Base-by-base conservation (phyloP, 2,113 vertebrate species). In the Channa argus region DNA sequence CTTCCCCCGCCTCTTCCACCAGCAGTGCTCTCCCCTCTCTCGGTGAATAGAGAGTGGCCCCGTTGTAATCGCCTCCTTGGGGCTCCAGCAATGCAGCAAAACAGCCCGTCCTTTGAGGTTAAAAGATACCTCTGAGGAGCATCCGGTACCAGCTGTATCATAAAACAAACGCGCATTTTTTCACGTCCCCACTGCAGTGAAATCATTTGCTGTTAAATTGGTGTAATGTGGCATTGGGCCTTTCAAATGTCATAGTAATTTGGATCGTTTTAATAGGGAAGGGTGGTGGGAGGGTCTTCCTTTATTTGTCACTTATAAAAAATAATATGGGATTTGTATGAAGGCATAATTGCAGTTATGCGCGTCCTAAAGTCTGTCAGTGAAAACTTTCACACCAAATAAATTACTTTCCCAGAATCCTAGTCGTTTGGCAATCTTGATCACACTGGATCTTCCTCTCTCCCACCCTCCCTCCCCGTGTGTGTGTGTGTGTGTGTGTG, bases 21-120 rank as follows among this genome's bases (percentile, higher is more conserved):
- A 73, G 63, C 78, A 68, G 63, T 74, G 45, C 77, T 68, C 73
- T 72, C 63, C 50, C 59, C 68, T 79, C 78, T 80, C 76, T 72
- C 70, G 63, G 69, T 80, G 83, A 79, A 71, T 53, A 56, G 77
- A 75, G 79, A 77, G 72, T 84, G 80, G 74, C 82, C 84, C 76
- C 11, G 63, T 15, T 67, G 63, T 52, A 68, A 71, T 3, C 73
- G 77, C 80, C 72, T 80, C 77, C 49, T 36, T 65, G 72, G 73
- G 77, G 70, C 44, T 82, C 59, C 63, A 68, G 77, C 74, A 71
- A 63, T 81, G 81, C 79, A 80, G 74, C 64, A 76, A 65, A 52
- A 54, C 65, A 52, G 36, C 61, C 38, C 34, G 37, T 68, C 10
- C 65, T 67, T 46, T 75, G 56, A 52, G 62, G 59, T 74, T 54